Percentiles rank a stretch among this genome's conserved stretches.
These are phyloP conservation scores for Mesocricetus auratus DNA, from an alignment of 2,113 vertebrate genomes.

Conservation along the genomic window DNA sequence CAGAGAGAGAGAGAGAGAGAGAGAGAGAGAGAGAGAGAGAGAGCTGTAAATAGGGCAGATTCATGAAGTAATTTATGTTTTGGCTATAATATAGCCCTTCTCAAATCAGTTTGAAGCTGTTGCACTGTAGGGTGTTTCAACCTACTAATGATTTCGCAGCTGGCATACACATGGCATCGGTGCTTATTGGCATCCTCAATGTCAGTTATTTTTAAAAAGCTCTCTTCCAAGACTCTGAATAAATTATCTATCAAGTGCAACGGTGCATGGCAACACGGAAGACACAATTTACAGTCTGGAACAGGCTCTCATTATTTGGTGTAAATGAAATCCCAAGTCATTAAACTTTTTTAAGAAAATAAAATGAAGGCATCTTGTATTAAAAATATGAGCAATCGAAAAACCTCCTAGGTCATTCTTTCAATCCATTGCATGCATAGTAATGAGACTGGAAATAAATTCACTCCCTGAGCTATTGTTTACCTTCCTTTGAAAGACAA, in stretches of 20 bases:
- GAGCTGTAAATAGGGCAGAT: constrained; percentile 54
- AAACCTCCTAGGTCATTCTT: constrained; percentile 63
- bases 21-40: not conserved
- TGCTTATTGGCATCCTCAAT: constrained; percentile 76
- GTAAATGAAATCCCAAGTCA: constrained; percentile 75
- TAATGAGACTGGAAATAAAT: constrained; percentile 66
- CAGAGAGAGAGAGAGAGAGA: not conserved
- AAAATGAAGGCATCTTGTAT: constrained; percentile 15
- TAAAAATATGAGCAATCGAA: constrained; percentile 70
- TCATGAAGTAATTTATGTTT: constrained; percentile 77
- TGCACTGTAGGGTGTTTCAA: constrained; percentile 71
- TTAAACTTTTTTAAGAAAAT: constrained; percentile 57
- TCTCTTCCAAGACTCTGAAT: constrained; percentile 72
- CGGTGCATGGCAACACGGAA: constrained; percentile 70
- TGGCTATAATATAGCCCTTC: constrained; percentile 63
- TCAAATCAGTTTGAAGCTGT: constrained; percentile 64
- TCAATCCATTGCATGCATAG: constrained; percentile 60
- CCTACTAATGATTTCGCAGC: constrained; percentile 75
- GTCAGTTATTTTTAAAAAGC: constrained; percentile 82
- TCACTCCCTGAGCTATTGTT: constrained; percentile 53
- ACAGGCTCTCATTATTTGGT: constrained; percentile 77
- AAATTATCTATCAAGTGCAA: constrained; percentile 84
- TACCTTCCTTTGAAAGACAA: constrained; percentile 77
- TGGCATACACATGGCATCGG: constrained; percentile 65
- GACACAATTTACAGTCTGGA: constrained; percentile 68